Evolutionary conservation across 2,888 invertebrate species (phyloP), one percentile per base, ranked within the genome.

Genomic region (Acleris sparsana): DNA sequence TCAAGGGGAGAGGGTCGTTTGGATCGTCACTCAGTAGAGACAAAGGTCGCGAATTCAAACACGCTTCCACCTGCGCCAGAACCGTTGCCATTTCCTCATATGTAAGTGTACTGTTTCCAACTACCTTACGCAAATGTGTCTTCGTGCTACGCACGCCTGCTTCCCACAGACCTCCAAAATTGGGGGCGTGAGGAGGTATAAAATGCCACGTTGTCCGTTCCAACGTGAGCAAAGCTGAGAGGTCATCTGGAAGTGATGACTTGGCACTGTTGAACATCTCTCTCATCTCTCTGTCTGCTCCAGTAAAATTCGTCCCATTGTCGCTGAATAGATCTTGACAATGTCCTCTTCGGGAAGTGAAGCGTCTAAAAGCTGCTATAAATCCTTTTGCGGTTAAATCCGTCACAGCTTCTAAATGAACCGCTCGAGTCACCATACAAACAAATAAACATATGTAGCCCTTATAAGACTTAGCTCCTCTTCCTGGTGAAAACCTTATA

Each of bases 371-470:
- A 0, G 72, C 75, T 4, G 73, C 72, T 3, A 76, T 18, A 66
- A 77, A 77, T 1, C 72, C 77, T 63, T 77, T 67, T 1, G 78
- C 63, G 0, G 76, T 72, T 2, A 80, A 66, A 13, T 76, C 76
- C 0, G 71, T 70, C 0, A 80, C 78, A 2, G 72, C 63, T 59
- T 82, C 81, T 0, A 81, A 49, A 59, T 80, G 79, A 7, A 78
- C 63, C 0, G 77, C 79, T 9, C 70, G 68, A 0, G 76, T 74
- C 0, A 67, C 63, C 71, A 77, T 69, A 58, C 75, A 75, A 13
- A 68, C 52, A 44, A 69, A 69, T 13, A 68, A 49, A 22, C 62
- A 55, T 18, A 68, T 62, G 22, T 70, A 71, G 1, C 71, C 71
- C 46, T 75, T 75, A 22, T 66, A 70, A 2, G 71, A 66, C 57